Evolutionary conservation across 2,888 invertebrate genomes (phyloP).

Genomic region (Penaeus monodon): DNA sequence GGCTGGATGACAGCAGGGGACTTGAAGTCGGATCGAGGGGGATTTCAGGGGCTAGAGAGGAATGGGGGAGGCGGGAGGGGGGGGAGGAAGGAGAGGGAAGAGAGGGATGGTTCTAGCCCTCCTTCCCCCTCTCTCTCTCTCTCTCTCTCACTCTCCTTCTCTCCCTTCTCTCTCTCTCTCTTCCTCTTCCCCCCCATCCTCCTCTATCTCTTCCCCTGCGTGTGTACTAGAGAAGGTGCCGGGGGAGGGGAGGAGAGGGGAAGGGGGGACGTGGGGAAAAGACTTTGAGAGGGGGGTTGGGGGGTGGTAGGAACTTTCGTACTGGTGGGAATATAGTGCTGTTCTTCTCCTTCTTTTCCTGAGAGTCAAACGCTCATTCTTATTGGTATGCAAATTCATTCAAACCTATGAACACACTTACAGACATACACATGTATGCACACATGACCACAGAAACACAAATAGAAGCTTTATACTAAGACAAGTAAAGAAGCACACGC

Average conservation of each 20-base stretch:
- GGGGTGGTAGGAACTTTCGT: not conserved
- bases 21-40: conserved; percentile 8
- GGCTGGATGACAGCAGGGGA: conserved; percentile 39
- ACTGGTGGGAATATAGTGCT: not conserved
- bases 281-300: not conserved
- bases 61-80: not conserved
- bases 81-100: not conserved
- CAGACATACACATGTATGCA: not conserved
- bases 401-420: not conserved
- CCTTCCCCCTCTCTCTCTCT: too few relatives aligned
- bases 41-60: conserved; percentile 4
- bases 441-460: too few relatives aligned
- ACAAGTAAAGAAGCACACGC: not conserved
- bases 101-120: too few relatives aligned
- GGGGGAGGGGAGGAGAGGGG: not conserved
- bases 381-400: not conserved
- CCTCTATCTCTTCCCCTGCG: too few relatives aligned
- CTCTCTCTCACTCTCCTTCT: too few relatives aligned
- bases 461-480: not conserved
- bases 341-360: conserved; percentile 5
- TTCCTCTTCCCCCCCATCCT: too few relatives aligned
- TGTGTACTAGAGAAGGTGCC: not conserved
- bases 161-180: too few relatives aligned
- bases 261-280: not conserved
- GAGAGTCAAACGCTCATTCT: too few relatives aligned